phyloP scores from a whole-genome alignment of 2,113 vertebrate species.

The Bostrychus sinensis region DNA sequence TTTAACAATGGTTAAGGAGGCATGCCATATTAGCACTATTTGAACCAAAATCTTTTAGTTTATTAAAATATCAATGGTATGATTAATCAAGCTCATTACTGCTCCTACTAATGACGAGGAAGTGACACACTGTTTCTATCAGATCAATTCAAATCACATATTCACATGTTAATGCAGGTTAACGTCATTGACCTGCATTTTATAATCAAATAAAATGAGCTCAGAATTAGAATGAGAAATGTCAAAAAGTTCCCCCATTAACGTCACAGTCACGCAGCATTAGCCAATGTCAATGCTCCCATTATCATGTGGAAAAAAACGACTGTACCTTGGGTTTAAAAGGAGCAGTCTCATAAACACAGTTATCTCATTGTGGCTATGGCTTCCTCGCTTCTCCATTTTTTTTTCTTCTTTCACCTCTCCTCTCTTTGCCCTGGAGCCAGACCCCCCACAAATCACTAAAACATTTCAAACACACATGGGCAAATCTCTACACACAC shows the following conservation, averaged over 20 bases:
- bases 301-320: background rate
- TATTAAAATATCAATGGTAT: background rate
- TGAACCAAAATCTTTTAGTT: background rate
- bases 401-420: conserved; percentile 15
- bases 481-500: conserved; percentile 17
- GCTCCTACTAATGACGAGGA: background rate
- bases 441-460: conserved; percentile 66
- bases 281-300: background rate
- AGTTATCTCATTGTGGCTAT: conserved; percentile 10
- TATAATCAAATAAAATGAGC: background rate
- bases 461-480: conserved; percentile 53
- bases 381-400: background rate
- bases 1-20: conserved; percentile 1
- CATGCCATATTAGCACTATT: background rate
- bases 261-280: background rate
- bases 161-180: conserved; percentile 10
- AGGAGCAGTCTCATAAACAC: background rate
- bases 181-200: conserved; percentile 1
- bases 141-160: background rate
- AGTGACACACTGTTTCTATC: no score
- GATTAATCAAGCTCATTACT: background rate
- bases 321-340: conserved; percentile 3
- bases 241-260: background rate
- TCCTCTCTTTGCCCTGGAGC: conserved; percentile 41
- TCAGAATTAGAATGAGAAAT: background rate